Evolutionary conservation across 2,797 vertebrate genomes (phyloP).

Genomic region (Lacerta agilis): DNA sequence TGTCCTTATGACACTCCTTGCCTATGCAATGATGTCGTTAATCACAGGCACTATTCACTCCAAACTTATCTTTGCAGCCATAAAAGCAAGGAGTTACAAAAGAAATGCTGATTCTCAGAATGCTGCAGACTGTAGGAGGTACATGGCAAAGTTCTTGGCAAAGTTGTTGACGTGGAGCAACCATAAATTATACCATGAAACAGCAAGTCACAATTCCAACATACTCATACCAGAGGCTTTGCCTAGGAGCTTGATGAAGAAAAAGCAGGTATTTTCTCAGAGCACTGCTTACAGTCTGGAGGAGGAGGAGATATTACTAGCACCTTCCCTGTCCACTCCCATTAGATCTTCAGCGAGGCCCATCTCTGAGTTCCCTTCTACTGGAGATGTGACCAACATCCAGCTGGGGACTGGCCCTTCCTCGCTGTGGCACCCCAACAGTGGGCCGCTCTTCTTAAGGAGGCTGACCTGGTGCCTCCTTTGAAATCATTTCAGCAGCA

Average conservation of each 20-base stretch:
- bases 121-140: not conserved
- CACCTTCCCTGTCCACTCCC: no score
- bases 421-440: not conserved
- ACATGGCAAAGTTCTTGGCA: not conserved
- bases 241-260: not conserved
- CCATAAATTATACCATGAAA: not conserved
- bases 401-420: not conserved
- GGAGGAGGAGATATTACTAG: not conserved
- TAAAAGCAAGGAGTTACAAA: not conserved
- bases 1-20: no score
- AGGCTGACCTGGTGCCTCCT: not conserved
- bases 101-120: not conserved
- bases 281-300: not conserved
- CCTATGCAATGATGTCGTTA: not conserved
- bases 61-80: not conserved
- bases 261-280: not conserved
- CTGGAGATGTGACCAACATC: not conserved
- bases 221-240: not conserved
- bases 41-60: not conserved
- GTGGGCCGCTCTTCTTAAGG: no score
- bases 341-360: not conserved
- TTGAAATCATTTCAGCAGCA: not conserved
- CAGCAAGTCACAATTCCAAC: not conserved
- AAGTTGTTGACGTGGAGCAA: not conserved
- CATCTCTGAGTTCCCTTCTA: not conserved